Base-by-base conservation (phyloP, 2,113 vertebrate genomes). In the Nibea albiflora region DNA sequence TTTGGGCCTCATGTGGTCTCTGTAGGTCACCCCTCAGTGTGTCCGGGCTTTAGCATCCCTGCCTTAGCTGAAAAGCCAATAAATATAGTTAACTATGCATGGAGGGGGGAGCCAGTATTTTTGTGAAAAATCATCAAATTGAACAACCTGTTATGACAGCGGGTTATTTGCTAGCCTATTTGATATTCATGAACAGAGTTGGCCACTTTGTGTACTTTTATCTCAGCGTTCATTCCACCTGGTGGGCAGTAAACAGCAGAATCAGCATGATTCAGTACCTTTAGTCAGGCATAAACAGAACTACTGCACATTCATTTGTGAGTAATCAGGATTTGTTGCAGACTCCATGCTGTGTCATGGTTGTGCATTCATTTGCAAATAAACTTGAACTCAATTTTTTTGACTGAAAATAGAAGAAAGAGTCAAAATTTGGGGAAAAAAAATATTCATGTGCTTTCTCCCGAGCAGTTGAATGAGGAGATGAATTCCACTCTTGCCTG, bases 271-370 rank as follows among this genome's bases (percentile, higher is more conserved):
- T 47, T 75, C 35, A 62, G 64, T 16, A 24, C 15, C 11, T 54
- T 56, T 17, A 63, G 22, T 70, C 49, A 46, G 39, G 7, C 20
- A n/a, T 68, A 56, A 47, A 54, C 39, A 61, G 54, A 19, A 22
- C 39, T 35, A 24, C 26, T 57, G n/a, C 50, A 50, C 77, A 39
- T 47, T 63, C 11, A 19, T 76, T 56, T 76, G 64, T 65, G 20
- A 26, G 20, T 56, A 65, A 39, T 73, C 60, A 49, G 58, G 26
- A 70, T 70, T 77, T 58, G 68, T 42, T 11, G 42, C 77, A 58
- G 12, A 65, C 50, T 26, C 1, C 26, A 63, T 50, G 42, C 28
- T 57, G 28, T 65, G 26, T 28, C 54, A 54, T 39, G 22, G 42
- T 47, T 46, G 42, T 19, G 31, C 47, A 44, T 31, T 56, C 73